Conservation (phyloP, 2,113 vertebrate genomes). For the Varanus komodoensis region DNA sequence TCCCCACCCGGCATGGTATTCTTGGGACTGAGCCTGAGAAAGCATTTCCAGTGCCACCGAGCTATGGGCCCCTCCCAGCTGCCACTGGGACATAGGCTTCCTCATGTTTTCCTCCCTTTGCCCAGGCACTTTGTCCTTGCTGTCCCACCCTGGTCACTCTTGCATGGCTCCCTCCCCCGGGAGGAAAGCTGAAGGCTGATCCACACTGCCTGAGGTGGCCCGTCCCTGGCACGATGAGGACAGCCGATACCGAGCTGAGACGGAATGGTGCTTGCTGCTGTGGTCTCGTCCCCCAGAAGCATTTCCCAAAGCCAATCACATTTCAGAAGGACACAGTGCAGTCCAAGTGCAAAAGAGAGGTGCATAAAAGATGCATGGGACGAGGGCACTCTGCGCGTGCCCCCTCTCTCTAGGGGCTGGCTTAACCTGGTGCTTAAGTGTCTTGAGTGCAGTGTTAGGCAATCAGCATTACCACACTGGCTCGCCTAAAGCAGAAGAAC, state of each 20-base stretch:
- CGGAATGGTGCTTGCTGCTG: background rate
- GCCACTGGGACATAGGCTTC: background rate
- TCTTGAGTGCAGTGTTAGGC: conserved; percentile 36
- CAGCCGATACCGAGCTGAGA: background rate
- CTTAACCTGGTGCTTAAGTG: conserved; percentile 22
- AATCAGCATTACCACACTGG: conserved; percentile 26
- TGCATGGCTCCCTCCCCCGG: background rate
- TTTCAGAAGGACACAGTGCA: background rate
- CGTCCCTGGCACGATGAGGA: background rate
- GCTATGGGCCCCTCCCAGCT: background rate
- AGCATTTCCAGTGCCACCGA: background rate
- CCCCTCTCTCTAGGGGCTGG: background rate
- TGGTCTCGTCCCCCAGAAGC: background rate
- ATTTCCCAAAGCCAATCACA: background rate
- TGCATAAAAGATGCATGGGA: conserved; percentile 29
- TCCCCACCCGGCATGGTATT: no score
- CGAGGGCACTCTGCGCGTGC: conserved; percentile 2
- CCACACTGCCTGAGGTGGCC: background rate
- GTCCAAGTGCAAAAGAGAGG: background rate
- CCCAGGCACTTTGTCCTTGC: background rate
- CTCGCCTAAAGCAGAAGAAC: conserved; percentile 33
- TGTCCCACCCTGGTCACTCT: no score
- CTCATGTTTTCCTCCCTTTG: background rate
- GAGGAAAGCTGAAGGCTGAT: background rate
- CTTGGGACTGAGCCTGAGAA: background rate